Percentiles rank a stretch among this genome's conserved stretches.
phyloP scores from a whole-genome alignment of 2,888 invertebrate species.

The Lithosia quadra region DNA sequence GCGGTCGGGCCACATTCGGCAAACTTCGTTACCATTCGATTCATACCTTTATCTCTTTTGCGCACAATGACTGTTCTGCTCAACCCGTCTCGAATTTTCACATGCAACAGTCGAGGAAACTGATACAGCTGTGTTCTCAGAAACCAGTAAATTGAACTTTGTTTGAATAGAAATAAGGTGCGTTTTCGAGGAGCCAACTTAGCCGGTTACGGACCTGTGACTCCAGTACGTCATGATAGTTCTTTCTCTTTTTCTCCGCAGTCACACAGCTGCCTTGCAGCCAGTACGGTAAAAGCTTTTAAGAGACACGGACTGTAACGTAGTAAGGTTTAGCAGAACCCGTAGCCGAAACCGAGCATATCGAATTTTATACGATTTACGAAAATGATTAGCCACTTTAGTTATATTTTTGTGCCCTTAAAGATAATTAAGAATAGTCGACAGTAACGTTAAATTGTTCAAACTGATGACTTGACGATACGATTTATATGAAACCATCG shows the following conservation, averaged over 20 bases:
- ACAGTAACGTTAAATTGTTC: constrained; percentile 38
- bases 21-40: constrained; percentile 67
- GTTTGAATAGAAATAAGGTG: constrained; percentile 53
- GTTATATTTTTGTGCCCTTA: constrained; percentile 47
- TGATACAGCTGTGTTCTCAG: constrained; percentile 73
- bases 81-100: constrained; percentile 79
- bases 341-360: constrained; percentile 72
- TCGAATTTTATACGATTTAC: constrained; percentile 68
- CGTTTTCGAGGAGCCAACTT: constrained; percentile 49
- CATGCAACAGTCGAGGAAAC: constrained; percentile 78
- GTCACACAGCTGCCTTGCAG: constrained; percentile 77
- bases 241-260: constrained; percentile 83
- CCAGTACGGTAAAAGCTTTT: constrained; percentile 81
- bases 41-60: constrained; percentile 67
- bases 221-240: constrained; percentile 70
- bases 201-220: constrained; percentile 61
- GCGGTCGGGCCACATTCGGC: constrained; percentile 76
- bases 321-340: constrained; percentile 59
- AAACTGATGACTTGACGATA: constrained; percentile 48
- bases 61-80: constrained; percentile 74
- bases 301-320: constrained; percentile 70
- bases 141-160: constrained; percentile 62
- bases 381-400: constrained; percentile 53
- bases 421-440: constrained; percentile 42
- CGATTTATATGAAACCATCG: constrained; percentile 60